Conservation (phyloP, 2,797 vertebrate species). For the Tragopan temminckii region DNA sequence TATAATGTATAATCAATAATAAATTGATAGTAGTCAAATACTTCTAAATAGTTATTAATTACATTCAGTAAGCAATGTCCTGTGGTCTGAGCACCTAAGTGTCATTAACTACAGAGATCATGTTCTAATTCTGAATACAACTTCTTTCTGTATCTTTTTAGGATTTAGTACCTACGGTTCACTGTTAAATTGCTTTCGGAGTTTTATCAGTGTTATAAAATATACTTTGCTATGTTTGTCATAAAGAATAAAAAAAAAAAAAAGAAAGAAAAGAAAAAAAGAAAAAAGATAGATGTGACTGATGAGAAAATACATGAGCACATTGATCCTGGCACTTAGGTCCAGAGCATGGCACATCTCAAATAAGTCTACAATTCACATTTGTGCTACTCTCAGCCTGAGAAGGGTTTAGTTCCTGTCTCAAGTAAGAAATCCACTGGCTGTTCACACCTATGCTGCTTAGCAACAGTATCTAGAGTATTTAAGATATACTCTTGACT, state of each 20-base stretch:
- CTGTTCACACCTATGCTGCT: neutral
- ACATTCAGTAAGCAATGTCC: conserved; percentile 52
- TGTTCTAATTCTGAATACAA: neutral
- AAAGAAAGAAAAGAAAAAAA: neutral
- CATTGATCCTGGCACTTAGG: neutral
- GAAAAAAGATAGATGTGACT: neutral
- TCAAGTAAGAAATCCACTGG: neutral
- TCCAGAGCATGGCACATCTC: neutral
- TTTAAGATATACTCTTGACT: neutral
- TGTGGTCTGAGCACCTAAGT: neutral
- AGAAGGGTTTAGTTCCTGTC: neutral
- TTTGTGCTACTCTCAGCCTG: neutral
- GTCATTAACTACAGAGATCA: neutral
- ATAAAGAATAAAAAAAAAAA: neutral
- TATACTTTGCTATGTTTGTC: neutral
- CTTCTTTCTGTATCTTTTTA: neutral
- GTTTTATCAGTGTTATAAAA: neutral
- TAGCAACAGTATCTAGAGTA: neutral
- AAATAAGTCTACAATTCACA: neutral
- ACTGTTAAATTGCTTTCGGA: neutral
- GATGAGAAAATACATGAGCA: neutral
- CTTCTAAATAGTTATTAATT: conserved; percentile 34
- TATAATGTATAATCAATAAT: conserved; percentile 12
- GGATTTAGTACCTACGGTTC: neutral
- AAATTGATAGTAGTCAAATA: conserved; percentile 51